Evolutionary conservation across 2,888 invertebrate genomes (phyloP), one percentile per base, ranked within the genome.

Genomic region (Rhogogaster chlorosoma): DNA sequence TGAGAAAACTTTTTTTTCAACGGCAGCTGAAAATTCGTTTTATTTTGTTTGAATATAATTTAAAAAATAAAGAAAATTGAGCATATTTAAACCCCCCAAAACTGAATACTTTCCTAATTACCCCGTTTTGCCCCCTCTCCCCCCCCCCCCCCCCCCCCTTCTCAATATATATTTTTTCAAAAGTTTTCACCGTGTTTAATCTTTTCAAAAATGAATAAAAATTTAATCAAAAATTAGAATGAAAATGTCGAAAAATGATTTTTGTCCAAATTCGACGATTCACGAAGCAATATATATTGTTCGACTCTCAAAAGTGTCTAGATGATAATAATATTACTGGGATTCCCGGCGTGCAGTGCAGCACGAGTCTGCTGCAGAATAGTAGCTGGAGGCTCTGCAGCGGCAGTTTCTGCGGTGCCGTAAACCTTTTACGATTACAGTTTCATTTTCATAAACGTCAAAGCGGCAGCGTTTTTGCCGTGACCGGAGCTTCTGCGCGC

Each of bases 361-460:
- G 80, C n/a, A 32, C 38, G n/a, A 15, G 29, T 5, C 38, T n/a
- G 22, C 3, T 36, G 57, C 26, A 61, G 36, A 10, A n/a, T n/a
- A 36, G 36, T 12, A 10, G 71, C 22, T n/a, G 36, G 38, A 18
- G 77, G 18, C 22, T 49, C n/a, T n/a, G n/a, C 53, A n/a, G 61
- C 61, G 61, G 80, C 12, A 36, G 80, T 80, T 32, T 9, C 45
- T 83, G 29, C 83, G 87, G 89, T 88, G 90, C 90, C 90, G 91
- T 91, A 91, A 92, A 92, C 89, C 90, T 92, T 93, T 93, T 93
- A 93, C 90, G 93, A 93, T 93, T 93, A 93, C 93, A 91, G 92
- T 93, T 93, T 93, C 91, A 93, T 93, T 93, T 93, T 93, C 92
- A 93, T 93, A 93, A 92, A 93, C 91, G 93, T 93, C 92, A 91